phyloP scores from a whole-genome alignment of 1,140 invertebrate species.

The Brachionus koreanus region DNA sequence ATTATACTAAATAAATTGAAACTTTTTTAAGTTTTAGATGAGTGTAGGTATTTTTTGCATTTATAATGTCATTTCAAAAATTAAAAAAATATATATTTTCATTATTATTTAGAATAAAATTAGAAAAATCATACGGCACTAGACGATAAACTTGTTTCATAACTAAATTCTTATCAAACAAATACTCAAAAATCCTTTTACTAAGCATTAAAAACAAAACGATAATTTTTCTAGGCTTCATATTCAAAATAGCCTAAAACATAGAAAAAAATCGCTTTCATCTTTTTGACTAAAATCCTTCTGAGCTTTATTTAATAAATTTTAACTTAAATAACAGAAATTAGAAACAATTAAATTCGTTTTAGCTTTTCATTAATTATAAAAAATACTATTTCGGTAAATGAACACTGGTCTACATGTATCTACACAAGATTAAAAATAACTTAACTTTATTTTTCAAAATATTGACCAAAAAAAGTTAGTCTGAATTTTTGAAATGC shows the following conservation, averaged over 20 bases:
- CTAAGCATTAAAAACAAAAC: neutral
- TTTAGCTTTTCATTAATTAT: neutral
- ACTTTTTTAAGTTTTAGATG: neutral
- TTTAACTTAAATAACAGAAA: neutral
- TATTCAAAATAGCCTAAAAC: neutral
- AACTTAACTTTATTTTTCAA: neutral
- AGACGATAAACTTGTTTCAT: neutral
- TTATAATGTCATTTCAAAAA: neutral
- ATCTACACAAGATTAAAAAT: neutral
- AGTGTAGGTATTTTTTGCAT: neutral
- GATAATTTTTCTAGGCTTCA: neutral
- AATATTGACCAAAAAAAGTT: neutral
- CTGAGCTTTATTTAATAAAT: too few species aligned
- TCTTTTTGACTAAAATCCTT: too few species aligned
- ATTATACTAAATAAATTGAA: neutral
- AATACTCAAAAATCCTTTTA: neutral
- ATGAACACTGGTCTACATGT: neutral
- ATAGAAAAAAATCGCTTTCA: too few species aligned
- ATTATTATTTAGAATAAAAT: neutral
- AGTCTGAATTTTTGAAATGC: neutral
- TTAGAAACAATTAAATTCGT: neutral
- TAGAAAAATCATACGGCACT: neutral
- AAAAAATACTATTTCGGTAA: neutral
- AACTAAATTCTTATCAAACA: neutral
- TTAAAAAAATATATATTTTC: neutral